Evolutionary conservation across 2,888 invertebrate species (phyloP).

Genomic region (Tanypteryx hageni): DNA sequence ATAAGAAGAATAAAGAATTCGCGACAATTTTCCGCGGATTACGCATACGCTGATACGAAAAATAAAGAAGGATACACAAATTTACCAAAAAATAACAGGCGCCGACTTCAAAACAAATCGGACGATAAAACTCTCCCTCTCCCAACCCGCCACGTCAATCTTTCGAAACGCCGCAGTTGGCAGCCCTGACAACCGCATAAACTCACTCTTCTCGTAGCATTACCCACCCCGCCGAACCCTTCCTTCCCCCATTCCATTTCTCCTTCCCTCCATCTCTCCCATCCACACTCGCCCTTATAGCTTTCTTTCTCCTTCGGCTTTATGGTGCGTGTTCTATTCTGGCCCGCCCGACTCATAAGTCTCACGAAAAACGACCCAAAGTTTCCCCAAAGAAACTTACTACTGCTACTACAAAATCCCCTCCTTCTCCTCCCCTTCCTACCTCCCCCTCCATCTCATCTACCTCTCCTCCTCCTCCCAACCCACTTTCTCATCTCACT

Average conservation of each 20-base stretch:
- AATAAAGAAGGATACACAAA: neutral
- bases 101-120: neutral
- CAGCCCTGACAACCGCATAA: neutral
- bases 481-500: neutral
- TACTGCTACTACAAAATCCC: conserved; percentile 1
- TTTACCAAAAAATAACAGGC: neutral
- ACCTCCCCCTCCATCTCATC: neutral
- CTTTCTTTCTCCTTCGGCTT: conserved; percentile 40
- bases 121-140: neutral
- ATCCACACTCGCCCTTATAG: neutral
- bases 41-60: neutral
- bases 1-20: no score
- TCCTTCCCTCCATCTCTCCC: neutral
- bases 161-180: conserved; percentile 29
- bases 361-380: conserved; percentile 60
- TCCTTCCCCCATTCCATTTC: neutral
- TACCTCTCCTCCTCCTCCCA: neutral
- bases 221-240: neutral
- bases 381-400: conserved; percentile 57
- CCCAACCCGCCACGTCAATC: neutral
- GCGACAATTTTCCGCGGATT: no score
- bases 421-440: neutral
- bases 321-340: conserved; percentile 52
- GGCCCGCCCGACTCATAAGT: conserved; percentile 51
- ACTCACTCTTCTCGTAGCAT: neutral